phyloP scores from a whole-genome alignment of 2,797 vertebrate species.

The Acanthiza pusilla region DNA sequence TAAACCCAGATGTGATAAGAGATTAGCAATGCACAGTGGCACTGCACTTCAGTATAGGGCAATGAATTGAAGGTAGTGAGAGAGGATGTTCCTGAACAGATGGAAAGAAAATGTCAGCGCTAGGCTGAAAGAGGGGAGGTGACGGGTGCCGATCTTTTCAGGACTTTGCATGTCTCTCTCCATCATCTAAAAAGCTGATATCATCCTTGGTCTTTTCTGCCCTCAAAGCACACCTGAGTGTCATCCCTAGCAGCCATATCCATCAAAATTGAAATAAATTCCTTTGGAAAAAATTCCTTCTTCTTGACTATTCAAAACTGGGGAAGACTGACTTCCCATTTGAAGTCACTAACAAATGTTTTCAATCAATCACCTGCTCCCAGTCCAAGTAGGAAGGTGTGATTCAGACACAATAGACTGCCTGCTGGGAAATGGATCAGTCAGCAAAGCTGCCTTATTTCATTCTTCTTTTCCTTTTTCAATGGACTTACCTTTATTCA shows the following conservation, averaged over 20 bases:
- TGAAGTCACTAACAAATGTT: slow-evolving; percentile 14
- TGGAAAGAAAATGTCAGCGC: not conserved
- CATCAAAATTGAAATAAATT: not conserved
- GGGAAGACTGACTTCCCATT: not conserved
- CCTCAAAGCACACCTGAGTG: not conserved
- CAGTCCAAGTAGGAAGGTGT: slow-evolving; percentile 26
- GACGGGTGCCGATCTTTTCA: not conserved
- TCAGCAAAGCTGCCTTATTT: slow-evolving; percentile 15
- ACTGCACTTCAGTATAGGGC: not conserved
- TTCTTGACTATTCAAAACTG: not conserved
- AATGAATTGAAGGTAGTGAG: not conserved
- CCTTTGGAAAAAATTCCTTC: not conserved
- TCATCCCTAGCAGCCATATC: not conserved
- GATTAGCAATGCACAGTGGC: not conserved
- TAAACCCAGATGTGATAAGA: not conserved
- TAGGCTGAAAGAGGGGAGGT: not conserved
- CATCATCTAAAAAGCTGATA: not conserved
- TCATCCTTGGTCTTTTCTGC: not conserved
- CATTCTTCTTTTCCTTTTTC: not conserved
- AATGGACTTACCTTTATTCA: slow-evolving; percentile 27
- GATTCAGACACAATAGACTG: slow-evolving; percentile 9
- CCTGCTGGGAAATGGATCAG: slow-evolving; percentile 47
- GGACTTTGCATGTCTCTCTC: not conserved
- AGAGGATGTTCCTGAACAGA: not conserved
- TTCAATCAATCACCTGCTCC: slow-evolving; percentile 44